Conservation (phyloP, 2,113 vertebrate species). For the Ictalurus punctatus region DNA sequence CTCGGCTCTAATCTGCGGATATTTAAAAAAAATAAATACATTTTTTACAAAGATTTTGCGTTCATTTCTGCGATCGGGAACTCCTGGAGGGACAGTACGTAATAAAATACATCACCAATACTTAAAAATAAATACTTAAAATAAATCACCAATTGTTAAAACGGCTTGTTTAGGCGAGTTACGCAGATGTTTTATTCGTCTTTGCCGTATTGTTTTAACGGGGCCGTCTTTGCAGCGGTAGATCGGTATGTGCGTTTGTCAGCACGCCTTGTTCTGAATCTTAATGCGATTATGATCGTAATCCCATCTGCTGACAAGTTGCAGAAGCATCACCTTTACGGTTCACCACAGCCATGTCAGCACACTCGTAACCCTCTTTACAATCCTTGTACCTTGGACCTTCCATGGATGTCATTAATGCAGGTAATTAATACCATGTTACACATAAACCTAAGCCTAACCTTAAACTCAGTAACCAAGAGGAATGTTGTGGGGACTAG, state of each 20-base stretch:
- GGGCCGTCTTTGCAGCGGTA: background rate
- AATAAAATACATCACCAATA: too few species aligned
- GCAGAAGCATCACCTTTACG: background rate
- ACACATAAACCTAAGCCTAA: background rate
- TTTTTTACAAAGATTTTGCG: too few species aligned
- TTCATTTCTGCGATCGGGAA: too few species aligned
- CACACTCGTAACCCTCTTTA: background rate
- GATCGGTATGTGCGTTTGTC: background rate
- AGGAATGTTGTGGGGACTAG: background rate
- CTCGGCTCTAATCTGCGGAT: too few species aligned
- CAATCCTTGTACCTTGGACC: background rate
- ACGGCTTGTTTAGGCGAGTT: background rate
- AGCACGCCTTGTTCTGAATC: constrained; percentile 42
- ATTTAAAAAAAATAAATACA: too few species aligned
- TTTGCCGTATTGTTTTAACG: background rate
- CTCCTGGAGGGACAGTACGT: too few species aligned
- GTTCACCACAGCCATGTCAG: background rate
- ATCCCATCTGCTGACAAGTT: constrained; percentile 41
- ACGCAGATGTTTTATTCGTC: background rate
- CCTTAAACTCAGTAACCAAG: background rate
- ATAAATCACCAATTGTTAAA: background rate
- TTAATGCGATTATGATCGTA: constrained; percentile 46
- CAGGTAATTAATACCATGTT: background rate
- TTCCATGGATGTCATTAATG: background rate
- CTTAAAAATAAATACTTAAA: too few species aligned